Conservation (phyloP, 2,797 vertebrate genomes). For the Alauda arvensis region DNA sequence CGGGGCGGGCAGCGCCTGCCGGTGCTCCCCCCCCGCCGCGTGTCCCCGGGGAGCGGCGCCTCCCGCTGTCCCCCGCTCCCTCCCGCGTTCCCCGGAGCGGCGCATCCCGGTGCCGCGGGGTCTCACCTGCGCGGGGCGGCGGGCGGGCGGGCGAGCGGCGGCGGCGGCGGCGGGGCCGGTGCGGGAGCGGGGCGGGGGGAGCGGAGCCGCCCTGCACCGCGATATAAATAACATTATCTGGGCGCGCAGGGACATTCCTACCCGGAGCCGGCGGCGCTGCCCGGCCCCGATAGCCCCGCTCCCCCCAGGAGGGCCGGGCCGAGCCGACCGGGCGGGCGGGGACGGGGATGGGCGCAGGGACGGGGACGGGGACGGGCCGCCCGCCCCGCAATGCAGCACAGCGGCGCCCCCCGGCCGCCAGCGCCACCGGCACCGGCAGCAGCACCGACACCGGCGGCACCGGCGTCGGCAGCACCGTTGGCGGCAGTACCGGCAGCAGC, state of each 20-base stretch:
- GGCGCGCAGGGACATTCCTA: constrained; percentile 75
- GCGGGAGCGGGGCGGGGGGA: constrained; percentile 19
- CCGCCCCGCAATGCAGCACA: constrained; percentile 65
- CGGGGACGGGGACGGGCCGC: constrained; percentile 1
- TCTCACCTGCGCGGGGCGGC: constrained; percentile 47
- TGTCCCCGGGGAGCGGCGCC: neutral
- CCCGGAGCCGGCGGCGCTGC: constrained; percentile 70
- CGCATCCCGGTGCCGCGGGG: neutral
- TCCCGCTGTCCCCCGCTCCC: neutral
- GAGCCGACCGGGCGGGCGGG: constrained; percentile 8
- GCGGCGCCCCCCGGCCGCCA: constrained; percentile 52
- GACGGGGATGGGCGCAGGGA: constrained; percentile 13
- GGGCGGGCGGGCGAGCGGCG: constrained; percentile 59
- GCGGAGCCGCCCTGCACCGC: constrained; percentile 60
- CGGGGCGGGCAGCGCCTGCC: neutral
- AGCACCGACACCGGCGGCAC: neutral
- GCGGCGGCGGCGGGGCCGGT: constrained; percentile 43
- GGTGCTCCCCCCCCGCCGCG: neutral
- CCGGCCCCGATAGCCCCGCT: constrained; percentile 71
- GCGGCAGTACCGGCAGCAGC: neutral
- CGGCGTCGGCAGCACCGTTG: neutral
- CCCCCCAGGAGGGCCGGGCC: constrained; percentile 61
- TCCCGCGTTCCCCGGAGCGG: neutral
- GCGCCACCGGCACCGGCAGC: constrained; percentile 17
- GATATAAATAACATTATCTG: constrained; percentile 82